A percentile compares a stretch with the other conserved stretches of the same genome.
Evolutionary conservation across 2,113 vertebrate genomes (phyloP).

Genomic region (Ariopsis seemanni): DNA sequence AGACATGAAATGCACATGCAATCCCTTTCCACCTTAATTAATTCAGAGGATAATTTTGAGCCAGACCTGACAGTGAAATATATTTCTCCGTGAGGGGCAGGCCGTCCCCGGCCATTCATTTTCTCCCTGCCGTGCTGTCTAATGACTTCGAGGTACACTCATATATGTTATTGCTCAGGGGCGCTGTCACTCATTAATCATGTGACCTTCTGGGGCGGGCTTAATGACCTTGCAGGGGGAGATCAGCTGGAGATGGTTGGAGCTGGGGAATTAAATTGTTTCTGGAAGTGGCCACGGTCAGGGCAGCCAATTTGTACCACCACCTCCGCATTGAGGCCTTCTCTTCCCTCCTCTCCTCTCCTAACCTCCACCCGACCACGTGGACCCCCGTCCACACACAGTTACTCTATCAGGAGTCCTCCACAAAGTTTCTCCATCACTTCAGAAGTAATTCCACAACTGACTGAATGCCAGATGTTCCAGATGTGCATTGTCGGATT

Average conservation of each 20-base stretch:
- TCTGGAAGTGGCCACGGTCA: conserved; percentile 98
- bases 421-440: background rate
- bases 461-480: background rate
- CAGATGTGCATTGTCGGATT: background rate
- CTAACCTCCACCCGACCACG: conserved; percentile 48
- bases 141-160: conserved; percentile 93
- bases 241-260: conserved; percentile 98
- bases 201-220: conserved; percentile 95
- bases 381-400: background rate
- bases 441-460: conserved; percentile 11
- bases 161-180: conserved; percentile 89
- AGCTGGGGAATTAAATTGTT: conserved; percentile 99
- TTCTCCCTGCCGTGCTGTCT: conserved; percentile 82
- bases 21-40: background rate
- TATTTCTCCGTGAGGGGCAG: conserved; percentile 65
- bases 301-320: conserved; percentile 94
- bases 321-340: conserved; percentile 59
- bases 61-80: conserved; percentile 25
- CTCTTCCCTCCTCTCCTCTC: conserved; percentile 44
- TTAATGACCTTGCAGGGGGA: conserved; percentile 99
- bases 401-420: background rate
- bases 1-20: conserved; percentile 34
- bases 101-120: conserved; percentile 84
- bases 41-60: conserved; percentile 17
- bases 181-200: conserved; percentile 99